These are phyloP conservation scores for Oreotrochilus melanogaster DNA, from an alignment of 2,113 vertebrate species.

Conservation along the genomic window DNA sequence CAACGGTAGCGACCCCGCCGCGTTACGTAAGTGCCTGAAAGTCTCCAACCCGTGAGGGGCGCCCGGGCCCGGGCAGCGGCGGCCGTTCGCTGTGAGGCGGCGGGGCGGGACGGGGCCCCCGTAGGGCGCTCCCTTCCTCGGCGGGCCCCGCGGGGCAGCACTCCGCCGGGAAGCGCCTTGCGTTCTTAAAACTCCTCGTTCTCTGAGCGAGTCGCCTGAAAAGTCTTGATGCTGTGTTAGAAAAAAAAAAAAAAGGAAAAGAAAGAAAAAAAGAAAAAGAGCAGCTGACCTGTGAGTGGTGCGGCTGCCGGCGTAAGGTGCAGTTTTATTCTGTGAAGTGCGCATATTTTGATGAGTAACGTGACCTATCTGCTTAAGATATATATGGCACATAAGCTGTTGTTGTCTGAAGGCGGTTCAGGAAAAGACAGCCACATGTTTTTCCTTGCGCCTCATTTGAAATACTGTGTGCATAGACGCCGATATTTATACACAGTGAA, in stretches of 20 bases:
- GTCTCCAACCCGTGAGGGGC: background rate
- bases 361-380: background rate
- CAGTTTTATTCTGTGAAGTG: background rate
- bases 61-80: background rate
- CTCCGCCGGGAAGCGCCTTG: background rate
- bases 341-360: fast-evolving
- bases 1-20: background rate
- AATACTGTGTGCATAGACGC: background rate
- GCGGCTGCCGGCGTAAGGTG: background rate
- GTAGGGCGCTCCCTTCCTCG: background rate
- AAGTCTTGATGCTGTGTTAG: background rate
- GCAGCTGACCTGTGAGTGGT: background rate
- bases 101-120: background rate
- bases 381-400: background rate
- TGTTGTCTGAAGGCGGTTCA: background rate
- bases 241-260: too few relatives aligned
- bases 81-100: background rate
- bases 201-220: background rate
- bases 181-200: background rate
- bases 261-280: background rate
- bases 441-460: background rate
- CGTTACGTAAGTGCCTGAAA: constrained; percentile 15
- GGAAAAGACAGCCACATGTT: background rate
- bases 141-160: background rate
- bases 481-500: background rate